Base-by-base conservation (phyloP, 1,140 invertebrate species). In the Macrostomum lignano region DNA sequence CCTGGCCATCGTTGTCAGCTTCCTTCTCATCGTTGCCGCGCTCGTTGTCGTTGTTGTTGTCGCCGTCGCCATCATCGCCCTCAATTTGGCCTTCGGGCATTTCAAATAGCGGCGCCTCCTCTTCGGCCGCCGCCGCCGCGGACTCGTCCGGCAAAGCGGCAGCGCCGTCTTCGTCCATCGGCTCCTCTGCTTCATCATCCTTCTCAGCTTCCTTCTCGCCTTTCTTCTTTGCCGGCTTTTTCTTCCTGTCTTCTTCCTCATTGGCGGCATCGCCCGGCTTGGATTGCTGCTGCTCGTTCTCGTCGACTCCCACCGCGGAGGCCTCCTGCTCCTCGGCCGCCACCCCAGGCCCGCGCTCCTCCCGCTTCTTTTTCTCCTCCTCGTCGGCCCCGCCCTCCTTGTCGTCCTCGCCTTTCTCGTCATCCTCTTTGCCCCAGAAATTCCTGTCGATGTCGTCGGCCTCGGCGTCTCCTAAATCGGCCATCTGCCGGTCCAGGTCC, bases 401-500 rank as follows among this genome's bases (percentile, higher is more conserved):
- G 40, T 70, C 63, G 33, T 72, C 66, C 3, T 70, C 65, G 15
- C 69, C 68, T 17, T 71, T 44, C 14, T 58, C 65, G 23, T 69
- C 57, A 31, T 49, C 48, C 38, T 65, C 65, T 10, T 63, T 62
- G n/a, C 74, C 77, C 79, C 79, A 91, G 45, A 86, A 15, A 10
- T 32, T 22, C n/a, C 15, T 47, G 41, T 56, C 52, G 10, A 70
- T 62, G 54, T 72, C 72, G 31, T 86, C 75, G 19, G 69, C 69
- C 6, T 66, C 70, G 6, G 45, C 34, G 5, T 73, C 67, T 44
- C 73, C 74, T 4, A 73, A 73, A 37, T 88, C 74, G n/a, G 76
- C 81, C 76, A 88, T 86, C 62, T 88, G 68, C 50, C 86, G 82
- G 37, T 88, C 79, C 1, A 70, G 55, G 40, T 86, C 50, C 17